Percentiles rank a stretch among this genome's conserved stretches.
Conservation (phyloP, 2,797 vertebrate species). For the Chloroceryle inda region DNA sequence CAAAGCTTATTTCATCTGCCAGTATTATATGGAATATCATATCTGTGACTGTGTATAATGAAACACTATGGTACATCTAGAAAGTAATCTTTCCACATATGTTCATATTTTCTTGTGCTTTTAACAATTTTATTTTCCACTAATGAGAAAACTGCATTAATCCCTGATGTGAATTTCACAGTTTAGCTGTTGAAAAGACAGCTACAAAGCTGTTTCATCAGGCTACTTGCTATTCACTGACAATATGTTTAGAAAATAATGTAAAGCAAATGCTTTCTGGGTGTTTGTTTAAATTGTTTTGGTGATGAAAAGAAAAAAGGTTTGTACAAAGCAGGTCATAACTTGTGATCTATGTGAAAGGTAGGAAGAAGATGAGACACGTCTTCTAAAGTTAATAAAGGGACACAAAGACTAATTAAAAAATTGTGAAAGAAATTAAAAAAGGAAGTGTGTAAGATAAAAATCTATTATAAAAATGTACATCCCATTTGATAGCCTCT, state of each 20-base stretch:
- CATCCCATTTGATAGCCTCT: neutral
- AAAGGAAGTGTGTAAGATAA: neutral
- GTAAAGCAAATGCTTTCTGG: neutral
- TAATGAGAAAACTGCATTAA: neutral
- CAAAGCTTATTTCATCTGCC: neutral
- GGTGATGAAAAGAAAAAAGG: neutral
- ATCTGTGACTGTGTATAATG: neutral
- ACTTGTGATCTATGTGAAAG: neutral
- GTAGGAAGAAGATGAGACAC: neutral
- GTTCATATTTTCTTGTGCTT: neutral
- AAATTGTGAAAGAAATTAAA: too few species aligned
- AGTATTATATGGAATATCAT: neutral
- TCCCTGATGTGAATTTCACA: neutral
- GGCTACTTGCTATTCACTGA: neutral
- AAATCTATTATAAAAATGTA: neutral
- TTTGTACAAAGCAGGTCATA: accelerated
- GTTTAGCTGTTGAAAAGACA: neutral
- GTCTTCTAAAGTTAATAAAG: neutral
- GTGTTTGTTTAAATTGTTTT: neutral
- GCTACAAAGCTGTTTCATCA: neutral
- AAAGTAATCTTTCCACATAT: neutral
- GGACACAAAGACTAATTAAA: neutral
- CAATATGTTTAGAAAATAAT: neutral
- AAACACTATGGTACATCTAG: neutral
- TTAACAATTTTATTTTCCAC: neutral